Conservation (phyloP, 2,797 vertebrate genomes). For the Helicolenus hilgendorfi region DNA sequence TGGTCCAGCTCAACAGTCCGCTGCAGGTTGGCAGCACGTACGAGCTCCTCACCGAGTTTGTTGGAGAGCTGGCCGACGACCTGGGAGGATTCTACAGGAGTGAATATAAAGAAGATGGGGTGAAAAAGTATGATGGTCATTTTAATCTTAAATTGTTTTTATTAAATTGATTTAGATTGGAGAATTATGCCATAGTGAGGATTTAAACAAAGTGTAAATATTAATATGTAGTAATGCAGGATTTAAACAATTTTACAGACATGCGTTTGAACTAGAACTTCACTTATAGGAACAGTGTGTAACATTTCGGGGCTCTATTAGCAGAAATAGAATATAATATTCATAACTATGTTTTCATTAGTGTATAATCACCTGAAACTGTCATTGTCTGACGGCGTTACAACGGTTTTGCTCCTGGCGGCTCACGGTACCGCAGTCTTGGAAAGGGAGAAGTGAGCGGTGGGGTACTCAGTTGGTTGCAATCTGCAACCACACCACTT, state of each 20-base stretch:
- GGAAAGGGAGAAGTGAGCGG: too few species aligned
- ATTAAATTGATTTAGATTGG: neutral
- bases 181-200: neutral
- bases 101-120: constrained; percentile 85
- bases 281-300: too few species aligned
- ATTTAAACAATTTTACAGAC: neutral
- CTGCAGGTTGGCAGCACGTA: constrained; percentile 82
- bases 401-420: too few species aligned
- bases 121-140: constrained; percentile 83
- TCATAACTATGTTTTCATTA: too few species aligned
- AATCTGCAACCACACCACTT: too few species aligned
- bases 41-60: constrained; percentile 86
- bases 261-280: neutral
- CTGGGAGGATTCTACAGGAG: constrained; percentile 96
- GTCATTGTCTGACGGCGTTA: too few species aligned
- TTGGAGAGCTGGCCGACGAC: constrained; percentile 92
- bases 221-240: too few species aligned
- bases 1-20: constrained; percentile 79
- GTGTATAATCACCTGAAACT: too few species aligned
- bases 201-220: neutral
- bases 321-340: too few species aligned
- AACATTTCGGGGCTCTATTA: too few species aligned
- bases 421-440: too few species aligned
- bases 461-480: too few species aligned
- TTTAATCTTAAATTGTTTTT: neutral